Conservation (phyloP, 2,113 vertebrate genomes). For the Cyprinodon brontotheroides region DNA sequence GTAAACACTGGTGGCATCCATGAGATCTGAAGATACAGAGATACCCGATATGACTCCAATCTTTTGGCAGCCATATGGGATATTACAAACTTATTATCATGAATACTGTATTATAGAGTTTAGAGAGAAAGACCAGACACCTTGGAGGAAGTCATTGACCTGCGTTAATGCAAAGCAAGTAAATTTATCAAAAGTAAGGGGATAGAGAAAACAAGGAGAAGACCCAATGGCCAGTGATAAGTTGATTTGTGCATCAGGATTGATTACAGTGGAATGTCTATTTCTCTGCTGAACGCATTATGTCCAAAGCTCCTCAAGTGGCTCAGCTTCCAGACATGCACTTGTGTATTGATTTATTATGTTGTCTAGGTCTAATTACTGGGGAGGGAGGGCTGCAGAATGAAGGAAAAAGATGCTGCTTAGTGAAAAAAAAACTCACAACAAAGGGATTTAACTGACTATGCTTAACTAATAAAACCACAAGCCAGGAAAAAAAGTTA, state of each 20-base stretch:
- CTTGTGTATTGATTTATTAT: constrained; percentile 76
- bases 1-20: constrained; percentile 31
- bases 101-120: constrained; percentile 37
- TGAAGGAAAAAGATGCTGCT: constrained; percentile 33
- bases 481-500: background rate
- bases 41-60: constrained; percentile 43
- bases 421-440: constrained; percentile 18
- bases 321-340: constrained; percentile 68
- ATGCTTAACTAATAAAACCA: constrained; percentile 22
- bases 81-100: constrained; percentile 54
- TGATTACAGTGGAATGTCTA: constrained; percentile 78
- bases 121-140: constrained; percentile 43
- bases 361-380: constrained; percentile 71
- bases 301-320: constrained; percentile 66
- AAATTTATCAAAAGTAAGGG: constrained; percentile 53
- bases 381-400: constrained; percentile 23
- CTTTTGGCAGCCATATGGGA: constrained; percentile 53
- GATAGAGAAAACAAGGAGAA: background rate
- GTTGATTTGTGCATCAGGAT: constrained; percentile 75
- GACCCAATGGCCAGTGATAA: constrained; percentile 50
- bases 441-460: constrained; percentile 13
- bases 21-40: constrained; percentile 16
- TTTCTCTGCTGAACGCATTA: constrained; percentile 70
- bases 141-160: constrained; percentile 58
- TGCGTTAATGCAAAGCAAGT: constrained; percentile 70